Evolutionary conservation across 1,140 invertebrate species (phyloP), one percentile per base, ranked within the genome.

Genomic region (Hesperophylax magnus): DNA sequence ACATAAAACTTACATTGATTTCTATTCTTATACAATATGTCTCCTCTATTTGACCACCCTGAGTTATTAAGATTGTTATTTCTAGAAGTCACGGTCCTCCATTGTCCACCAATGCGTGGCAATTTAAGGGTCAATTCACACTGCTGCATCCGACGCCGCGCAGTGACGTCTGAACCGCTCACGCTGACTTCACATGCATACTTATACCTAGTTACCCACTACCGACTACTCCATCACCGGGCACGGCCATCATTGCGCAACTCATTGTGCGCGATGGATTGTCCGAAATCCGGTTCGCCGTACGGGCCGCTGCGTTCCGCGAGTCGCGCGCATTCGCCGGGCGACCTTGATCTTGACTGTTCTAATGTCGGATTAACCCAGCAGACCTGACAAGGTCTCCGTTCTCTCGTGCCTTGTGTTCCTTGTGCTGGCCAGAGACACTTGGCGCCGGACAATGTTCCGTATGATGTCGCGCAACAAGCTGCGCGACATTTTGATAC

Each of bases 321-420:
- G 54, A n/a, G 14, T 8, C 18, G 39, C 31, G 63, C 67, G 67
- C 67, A 71, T 71, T 71, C 71, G 54, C 52, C 71, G n/a, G 71
- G 0, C 71, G 71, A n/a, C 71, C 71, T 75, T 75, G 71, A 75
- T 75, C 71, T 75, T 75, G 71, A 75, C 71, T 58, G 71, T 39
- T 53, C 67, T 24, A 18, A 27, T 52, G 69, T 9, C 71, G 71
- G 71, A 75, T 75, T 75, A 75, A 58, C 71, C 52, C 71, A 58
- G 52, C 71, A 22, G 52, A 27, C 14, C 53, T 15, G 52, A 24
- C 71, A 75, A 75, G 71, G 71, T 58, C 69, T 72, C 69, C 34
- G 18, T 18, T 39, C 39, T 53, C 69, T 72, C 17, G n/a, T 24
- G 39, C 39, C 39, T 47, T 14, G 39, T 47, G 39, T 1, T 0